Base-by-base conservation (phyloP, 2,888 invertebrate species). In the Digitonthophagus gazella region DNA sequence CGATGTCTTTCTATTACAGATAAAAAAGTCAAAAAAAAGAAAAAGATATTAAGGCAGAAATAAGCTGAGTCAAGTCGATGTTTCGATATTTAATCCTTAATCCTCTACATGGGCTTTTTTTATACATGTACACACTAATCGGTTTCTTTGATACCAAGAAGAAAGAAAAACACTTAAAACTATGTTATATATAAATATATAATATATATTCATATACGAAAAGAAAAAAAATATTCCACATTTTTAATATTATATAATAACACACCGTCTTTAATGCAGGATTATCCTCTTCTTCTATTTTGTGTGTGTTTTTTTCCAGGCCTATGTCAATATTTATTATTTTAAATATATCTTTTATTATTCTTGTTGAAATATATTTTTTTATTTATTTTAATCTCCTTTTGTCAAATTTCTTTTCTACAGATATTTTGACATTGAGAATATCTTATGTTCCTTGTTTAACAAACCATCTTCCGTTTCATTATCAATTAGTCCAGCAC, bases 1-100 rank as follows among this genome's bases (percentile, higher is more conserved):
- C 78, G 66, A 64, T 78, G 78, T 73, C 84, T 81, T 73, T 83
- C 81, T 77, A 85, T 84, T 72, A 82, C 81, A 54, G 84, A 81
- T 67, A 85, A 84, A 57, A 14, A 14, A 57, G 57, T 57, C 57
- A n/a, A n/a, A n/a, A n/a, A n/a, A n/a, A 44, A 44, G 22, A 44
- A 44, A 44, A 8, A 44, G 6, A 44, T 44, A 44, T 44, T 2
- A 44, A 44, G 28, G 28, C 28, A 44, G 28, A 44, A 44, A 44
- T n/a, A n/a, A n/a, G 28, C 8, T 8, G 11, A 44, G 11, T 44
- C 28, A 44, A 5, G 28, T 44, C 28, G 3, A 8, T 44, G 6
- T 44, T 44, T 44, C 28, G 28, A 44, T 44, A 44, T 44, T 44
- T 44, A 44, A 8, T 44, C 6, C 6, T 44, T 44, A 44, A 44